Base-by-base conservation (phyloP, 2,888 invertebrate species). In the Papilio elwesi region DNA sequence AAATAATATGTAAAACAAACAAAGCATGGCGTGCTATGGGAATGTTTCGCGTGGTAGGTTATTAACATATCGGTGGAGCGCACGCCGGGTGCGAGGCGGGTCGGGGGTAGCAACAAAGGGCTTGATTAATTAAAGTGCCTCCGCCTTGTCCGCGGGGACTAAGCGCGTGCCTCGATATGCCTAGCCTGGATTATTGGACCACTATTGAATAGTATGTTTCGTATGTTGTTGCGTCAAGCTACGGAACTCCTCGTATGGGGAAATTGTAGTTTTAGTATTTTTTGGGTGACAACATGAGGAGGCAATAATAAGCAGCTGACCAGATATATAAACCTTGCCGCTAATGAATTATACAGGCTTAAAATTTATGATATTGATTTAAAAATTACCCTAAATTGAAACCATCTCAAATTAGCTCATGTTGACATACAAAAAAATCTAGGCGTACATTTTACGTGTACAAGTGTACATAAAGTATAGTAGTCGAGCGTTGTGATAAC, bases 111-210 rank as follows among this genome's bases (percentile, higher is more conserved):
- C 86, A 84, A 89, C 91, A 89, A 90, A 90, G 91, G 86, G 89
- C 85, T 88, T 90, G 88, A 91, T 93, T 93, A 93, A 93, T 93
- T 93, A 92, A 92, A 92, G 90, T 90, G 89, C 91, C 87, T 86
- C 87, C 88, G 83, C 90, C 91, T 87, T 81, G 87, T 85, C 91
- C 91, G 76, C 80, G 77, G 91, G 90, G 91, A 90, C 80, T 70
- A 71, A 77, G 72, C 48, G 66, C 87, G 85, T 84, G 86, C 85
- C 83, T 82, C 83, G 80, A 82, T 87, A 83, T 83, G 81, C 81
- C 83, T 81, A 82, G 81, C 79, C 76, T 79, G 88, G 87, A 88
- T 90, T 87, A 90, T 87, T 87, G 79, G 78, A 78, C 87, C 84
- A 84, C 83, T 82, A 82, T 79, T 78, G 79, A 68, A 65, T 76